Evolutionary conservation across 2,797 vertebrate species (phyloP), one percentile per base, ranked within the genome.

Genomic region (Arctocebus calabarensis): DNA sequence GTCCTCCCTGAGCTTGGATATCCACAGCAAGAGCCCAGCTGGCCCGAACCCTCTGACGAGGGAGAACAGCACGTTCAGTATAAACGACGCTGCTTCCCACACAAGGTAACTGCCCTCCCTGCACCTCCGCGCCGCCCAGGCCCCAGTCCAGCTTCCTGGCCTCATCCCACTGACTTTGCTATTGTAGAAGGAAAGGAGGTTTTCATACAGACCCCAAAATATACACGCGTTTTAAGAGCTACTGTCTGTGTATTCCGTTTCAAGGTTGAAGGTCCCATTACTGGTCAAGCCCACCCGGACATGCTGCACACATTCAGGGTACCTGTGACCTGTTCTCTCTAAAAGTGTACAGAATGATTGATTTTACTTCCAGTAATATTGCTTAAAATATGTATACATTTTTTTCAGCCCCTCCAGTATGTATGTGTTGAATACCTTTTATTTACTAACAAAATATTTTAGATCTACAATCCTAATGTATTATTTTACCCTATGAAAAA

Each of bases 71-170:
- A 98, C 99, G 94, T 99, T 99, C 97, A 98, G 98, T 84, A 98
- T 99, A 25, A 99, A 98, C 23, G 99, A 99, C 19, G 98, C 98
- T 0, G 97, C 99, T 43, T 99, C 99, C 5, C 99, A 99, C 95
- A 99, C 99, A 97, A 99, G 99, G 99, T 99, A 98, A 97, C 25
- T 0, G 43, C 88, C 88, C 88, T 59, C 22, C 19, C 8, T 0
- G 1, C 32, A 11, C 71, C 4, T 25, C 37, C 87, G 71, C 12
- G 55, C 0, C 0, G 55, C 23, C 45, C 6, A 0, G 71, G 34
- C 25, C 45, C 0, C 2, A 59, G 14, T 12, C 23, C 43, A 16
- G n/a, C 14, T 2, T 11, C 48, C 64, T 61, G 9, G 52, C 32
- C 64, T 23, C n/a, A 1, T 25, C 40, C 55, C 32, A 0, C 14